A percentile compares a stretch with the other conserved stretches of the same genome.
Conservation (phyloP, 2,113 vertebrate species). For the Pluvialis apricaria region DNA sequence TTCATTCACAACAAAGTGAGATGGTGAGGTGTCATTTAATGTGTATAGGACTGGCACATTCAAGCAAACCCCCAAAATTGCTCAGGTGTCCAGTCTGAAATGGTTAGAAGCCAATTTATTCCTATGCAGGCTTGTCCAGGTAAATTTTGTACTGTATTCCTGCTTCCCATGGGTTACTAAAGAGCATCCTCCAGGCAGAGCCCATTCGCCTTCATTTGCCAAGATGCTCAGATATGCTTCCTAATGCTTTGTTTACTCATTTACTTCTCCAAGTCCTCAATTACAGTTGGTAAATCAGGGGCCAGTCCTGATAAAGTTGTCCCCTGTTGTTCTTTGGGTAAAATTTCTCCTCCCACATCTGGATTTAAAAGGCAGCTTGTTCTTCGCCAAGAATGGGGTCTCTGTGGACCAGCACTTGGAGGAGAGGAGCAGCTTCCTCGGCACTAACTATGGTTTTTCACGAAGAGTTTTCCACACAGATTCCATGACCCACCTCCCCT, state of each 20-base stretch:
- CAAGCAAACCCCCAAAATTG: neutral
- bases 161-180: neutral
- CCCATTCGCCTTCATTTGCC: accelerated
- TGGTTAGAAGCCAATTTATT: neutral
- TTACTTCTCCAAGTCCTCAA: neutral
- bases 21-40: neutral
- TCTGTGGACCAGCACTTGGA: neutral
- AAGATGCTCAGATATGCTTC: neutral
- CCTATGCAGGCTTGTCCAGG: neutral
- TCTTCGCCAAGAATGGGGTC: neutral
- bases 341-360: neutral
- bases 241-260: neutral
- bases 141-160: neutral
- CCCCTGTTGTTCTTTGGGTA: neutral
- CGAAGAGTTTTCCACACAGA: neutral
- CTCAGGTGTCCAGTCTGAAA: neutral
- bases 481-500: accelerated
- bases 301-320: neutral
- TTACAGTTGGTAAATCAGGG: neutral
- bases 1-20: neutral
- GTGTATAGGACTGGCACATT: neutral
- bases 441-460: neutral
- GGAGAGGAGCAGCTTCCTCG: neutral
- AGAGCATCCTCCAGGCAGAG: neutral
- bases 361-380: neutral